A percentile compares a stretch with the other conserved stretches of the same genome.
Conservation (phyloP, 2,113 vertebrate species). For the Serilophus lunatus region DNA sequence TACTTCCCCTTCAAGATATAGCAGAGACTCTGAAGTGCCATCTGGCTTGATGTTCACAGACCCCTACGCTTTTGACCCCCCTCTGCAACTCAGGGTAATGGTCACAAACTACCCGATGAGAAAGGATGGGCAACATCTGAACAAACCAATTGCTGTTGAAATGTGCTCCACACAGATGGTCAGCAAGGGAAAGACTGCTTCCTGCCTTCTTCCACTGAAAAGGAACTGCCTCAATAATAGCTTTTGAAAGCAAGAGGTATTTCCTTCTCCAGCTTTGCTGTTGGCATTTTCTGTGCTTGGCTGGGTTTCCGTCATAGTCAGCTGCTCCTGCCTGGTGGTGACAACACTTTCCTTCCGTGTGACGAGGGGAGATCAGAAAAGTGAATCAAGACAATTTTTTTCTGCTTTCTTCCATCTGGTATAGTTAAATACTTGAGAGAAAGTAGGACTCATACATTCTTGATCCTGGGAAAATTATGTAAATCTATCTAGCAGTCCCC, state of each 20-base stretch:
- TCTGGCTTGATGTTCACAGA: not conserved
- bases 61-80: not conserved
- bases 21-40: not conserved
- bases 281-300: not conserved
- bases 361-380: not conserved
- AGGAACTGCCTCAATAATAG: not conserved
- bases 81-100: not conserved
- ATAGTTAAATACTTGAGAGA: not conserved
- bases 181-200: not conserved
- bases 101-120: not conserved
- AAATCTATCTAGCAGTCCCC: not conserved
- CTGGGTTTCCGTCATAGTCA: not conserved
- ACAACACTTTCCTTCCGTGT: not conserved
- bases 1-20: not conserved
- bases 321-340: not conserved
- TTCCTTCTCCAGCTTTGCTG: not conserved
- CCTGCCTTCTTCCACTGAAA: not conserved
- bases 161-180: not conserved
- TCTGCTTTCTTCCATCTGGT: not conserved
- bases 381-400: not conserved
- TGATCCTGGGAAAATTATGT: not conserved
- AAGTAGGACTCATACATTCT: not conserved
- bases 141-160: not conserved
- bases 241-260: not conserved
- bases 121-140: not conserved